These are phyloP conservation scores for Trichosurus vulpecula DNA, from an alignment of 2,797 vertebrate species.

Conservation along the genomic window DNA sequence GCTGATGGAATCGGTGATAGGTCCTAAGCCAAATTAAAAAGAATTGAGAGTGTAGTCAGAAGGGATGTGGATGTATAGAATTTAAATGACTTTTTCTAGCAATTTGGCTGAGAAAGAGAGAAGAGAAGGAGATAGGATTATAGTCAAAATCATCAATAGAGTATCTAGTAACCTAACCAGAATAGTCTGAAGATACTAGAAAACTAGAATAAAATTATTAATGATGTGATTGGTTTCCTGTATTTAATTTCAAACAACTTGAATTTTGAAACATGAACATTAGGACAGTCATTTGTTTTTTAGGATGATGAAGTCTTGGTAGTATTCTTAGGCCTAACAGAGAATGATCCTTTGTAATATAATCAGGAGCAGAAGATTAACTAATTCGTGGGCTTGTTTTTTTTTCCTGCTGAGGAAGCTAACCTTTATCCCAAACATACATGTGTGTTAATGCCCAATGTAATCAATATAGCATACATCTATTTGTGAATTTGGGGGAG, in stretches of 20 bases:
- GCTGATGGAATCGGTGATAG: background rate
- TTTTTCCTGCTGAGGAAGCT: background rate
- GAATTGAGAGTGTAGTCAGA: background rate
- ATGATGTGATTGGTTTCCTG: background rate
- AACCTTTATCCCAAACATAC: background rate
- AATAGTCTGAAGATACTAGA: background rate
- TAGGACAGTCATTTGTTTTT: background rate
- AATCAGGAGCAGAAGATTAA: background rate
- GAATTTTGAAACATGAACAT: background rate
- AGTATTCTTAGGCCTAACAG: background rate
- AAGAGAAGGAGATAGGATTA: background rate
- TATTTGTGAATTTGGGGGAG: background rate
- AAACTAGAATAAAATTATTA: background rate
- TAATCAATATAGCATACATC: background rate
- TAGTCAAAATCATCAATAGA: background rate
- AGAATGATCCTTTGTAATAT: background rate
- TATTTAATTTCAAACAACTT: background rate
- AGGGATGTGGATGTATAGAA: background rate
- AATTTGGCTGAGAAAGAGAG: background rate
- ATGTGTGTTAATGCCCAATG: fast-evolving
- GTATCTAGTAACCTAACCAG: background rate
- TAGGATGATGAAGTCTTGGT: background rate
- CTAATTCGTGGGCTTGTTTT: background rate
- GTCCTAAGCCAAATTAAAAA: background rate
- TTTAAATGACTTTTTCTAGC: background rate